A percentile compares a stretch with the other conserved stretches of the same genome.
Evolutionary conservation across 1,140 invertebrate species (phyloP).

Genomic region (Saccostrea echinata): DNA sequence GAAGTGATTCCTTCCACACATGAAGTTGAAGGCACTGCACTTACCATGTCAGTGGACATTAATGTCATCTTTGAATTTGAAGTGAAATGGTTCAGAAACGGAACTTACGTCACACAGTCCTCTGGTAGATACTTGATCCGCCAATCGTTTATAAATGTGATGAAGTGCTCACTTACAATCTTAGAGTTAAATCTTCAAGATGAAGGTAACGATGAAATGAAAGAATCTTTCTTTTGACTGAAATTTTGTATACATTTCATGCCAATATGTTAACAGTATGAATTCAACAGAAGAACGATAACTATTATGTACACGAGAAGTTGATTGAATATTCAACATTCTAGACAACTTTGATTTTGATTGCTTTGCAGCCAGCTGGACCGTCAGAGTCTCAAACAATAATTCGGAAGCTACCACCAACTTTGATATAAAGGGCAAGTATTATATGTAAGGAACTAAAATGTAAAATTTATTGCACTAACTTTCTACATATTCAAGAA

Average conservation of each 20-base stretch:
- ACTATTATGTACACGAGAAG: no score
- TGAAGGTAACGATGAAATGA: not conserved
- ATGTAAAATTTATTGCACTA: no score
- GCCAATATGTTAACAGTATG: no score
- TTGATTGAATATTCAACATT: no score
- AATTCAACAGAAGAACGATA: no score
- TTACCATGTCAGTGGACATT: not conserved
- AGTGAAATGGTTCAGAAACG: constrained; percentile 4
- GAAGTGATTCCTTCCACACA: not conserved
- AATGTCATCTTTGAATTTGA: not conserved
- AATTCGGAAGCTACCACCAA: not conserved
- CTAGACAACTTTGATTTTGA: not conserved
- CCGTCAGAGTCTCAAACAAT: not conserved
- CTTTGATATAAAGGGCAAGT: not conserved
- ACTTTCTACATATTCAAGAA: no score
- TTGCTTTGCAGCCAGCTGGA: not conserved
- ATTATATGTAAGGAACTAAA: not conserved
- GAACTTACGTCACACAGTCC: not conserved
- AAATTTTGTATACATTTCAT: no score
- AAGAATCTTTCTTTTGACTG: no score
- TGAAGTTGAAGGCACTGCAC: not conserved
- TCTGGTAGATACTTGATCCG: not conserved
- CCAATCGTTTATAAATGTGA: not conserved
- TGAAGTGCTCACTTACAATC: not conserved
- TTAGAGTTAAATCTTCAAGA: not conserved